A percentile compares a stretch with the other conserved stretches of the same genome.
These are phyloP conservation scores for Halocynthia aurantium DNA, from an alignment of 23 tunicate genomes.

Conservation along the genomic window DNA sequence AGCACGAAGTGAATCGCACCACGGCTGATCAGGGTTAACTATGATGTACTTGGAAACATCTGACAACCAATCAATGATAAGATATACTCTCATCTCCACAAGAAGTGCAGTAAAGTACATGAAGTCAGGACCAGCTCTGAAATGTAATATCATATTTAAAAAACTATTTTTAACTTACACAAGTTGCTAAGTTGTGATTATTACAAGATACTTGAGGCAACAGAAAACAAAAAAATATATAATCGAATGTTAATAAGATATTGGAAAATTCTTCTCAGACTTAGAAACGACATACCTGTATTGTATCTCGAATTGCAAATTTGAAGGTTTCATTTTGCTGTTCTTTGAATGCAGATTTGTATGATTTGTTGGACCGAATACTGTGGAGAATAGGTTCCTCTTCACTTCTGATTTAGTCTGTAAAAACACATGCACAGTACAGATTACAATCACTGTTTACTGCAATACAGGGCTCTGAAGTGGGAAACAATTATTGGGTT, in stretches of 20 bases:
- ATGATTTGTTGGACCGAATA: slow-evolving; percentile 48
- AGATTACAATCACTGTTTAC: no score
- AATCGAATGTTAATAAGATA: no score
- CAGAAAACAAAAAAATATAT: not conserved
- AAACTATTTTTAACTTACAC: no score
- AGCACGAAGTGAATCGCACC: slow-evolving; percentile 29
- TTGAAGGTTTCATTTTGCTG: not conserved
- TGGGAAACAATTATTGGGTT: no score
- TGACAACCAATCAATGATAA: slow-evolving; percentile 71
- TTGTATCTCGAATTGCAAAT: slow-evolving; percentile 13
- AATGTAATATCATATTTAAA: no score
- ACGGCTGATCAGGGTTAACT: slow-evolving; percentile 48
- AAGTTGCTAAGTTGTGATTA: no score
- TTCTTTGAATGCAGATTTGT: not conserved
- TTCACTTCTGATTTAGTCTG: not conserved
- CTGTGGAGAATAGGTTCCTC: slow-evolving; percentile 45
- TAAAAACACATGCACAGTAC: no score
- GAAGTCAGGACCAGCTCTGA: slow-evolving; percentile 75
- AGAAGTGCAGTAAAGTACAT: slow-evolving; percentile 66
- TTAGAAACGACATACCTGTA: not conserved
- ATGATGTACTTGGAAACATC: slow-evolving; percentile 49
- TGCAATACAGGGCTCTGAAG: no score
- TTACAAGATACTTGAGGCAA: not conserved
- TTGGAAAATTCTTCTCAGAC: no score
- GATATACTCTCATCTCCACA: slow-evolving; percentile 79